Evolutionary conservation across 2,113 vertebrate genomes (phyloP), one percentile per base, ranked within the genome.

Genomic region (Brachyhypopomus gauderio): DNA sequence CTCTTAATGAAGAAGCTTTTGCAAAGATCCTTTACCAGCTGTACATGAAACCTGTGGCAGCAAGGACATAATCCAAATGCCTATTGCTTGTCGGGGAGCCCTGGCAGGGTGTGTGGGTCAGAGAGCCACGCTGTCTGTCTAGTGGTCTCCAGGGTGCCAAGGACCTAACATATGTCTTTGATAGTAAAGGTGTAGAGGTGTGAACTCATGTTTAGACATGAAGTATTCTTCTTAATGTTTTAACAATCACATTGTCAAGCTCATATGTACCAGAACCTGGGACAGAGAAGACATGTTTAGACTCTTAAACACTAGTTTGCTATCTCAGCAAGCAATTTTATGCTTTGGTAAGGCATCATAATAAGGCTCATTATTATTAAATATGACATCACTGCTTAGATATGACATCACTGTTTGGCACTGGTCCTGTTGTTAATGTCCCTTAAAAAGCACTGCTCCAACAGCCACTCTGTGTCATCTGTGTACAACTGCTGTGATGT

Each of bases 281-380:
- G 7, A 41, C n/a, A 41, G 41, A 41, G 7, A 41, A 41, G 41
- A 52, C 45, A 52, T 52, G 45, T 12, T 52, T n/a, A 7, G n/a
- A 38, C 20, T 0, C 9, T 41, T 22, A 20, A n/a, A 67, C 20
- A 7, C 34, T 38, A 14, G 19, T 22, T 36, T 67, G 20, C 9
- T 70, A 38, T 70, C n/a, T 70, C 36, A 22, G n/a, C 36, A 12
- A 70, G 20, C 36, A n/a, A 41, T 70, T 70, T 41, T 70, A 70
- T 1, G 20, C 17, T 38, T 69, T 38, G 41, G n/a, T 41, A 41
- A 41, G 20, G n/a, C 4, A 41, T 9, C 19, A 38, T 41, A 34
- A 70, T n/a, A 70, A 70, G n/a, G 34, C 20, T 20, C 36, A 3
- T 52, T 16, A n/a, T 67, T 22, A 22, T 70, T 38, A 70, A 41